Evolutionary conservation across 2,797 vertebrate genomes (phyloP).

Genomic region (Coreius guichenoti): DNA sequence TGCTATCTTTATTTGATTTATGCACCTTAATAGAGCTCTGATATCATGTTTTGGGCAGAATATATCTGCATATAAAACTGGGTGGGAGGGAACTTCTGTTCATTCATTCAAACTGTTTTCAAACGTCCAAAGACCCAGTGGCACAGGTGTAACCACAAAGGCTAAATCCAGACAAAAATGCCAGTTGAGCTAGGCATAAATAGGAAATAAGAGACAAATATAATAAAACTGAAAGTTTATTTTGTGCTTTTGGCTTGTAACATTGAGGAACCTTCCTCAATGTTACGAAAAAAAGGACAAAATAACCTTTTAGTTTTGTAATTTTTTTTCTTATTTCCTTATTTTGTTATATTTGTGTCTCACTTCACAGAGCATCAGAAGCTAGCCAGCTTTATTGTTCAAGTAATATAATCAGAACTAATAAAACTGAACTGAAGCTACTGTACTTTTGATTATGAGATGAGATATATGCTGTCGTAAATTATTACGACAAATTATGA

Average conservation of each 20-base stretch:
- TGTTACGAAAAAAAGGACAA: not conserved
- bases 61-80: not conserved
- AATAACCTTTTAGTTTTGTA: not conserved
- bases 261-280: not conserved
- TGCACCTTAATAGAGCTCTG: not conserved
- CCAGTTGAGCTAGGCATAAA: not conserved
- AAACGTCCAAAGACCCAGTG: not conserved
- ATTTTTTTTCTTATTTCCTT: not conserved
- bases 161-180: not conserved
- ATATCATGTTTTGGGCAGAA: not conserved
- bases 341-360: not conserved
- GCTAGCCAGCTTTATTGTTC: conserved; percentile 26
- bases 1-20: not conserved
- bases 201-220: not conserved
- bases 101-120: not conserved
- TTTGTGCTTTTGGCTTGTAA: not conserved
- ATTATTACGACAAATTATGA: not conserved
- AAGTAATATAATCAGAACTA: not conserved
- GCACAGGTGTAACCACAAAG: conserved; percentile 3
- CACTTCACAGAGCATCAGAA: conserved; percentile 14
- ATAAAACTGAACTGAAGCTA: not conserved
- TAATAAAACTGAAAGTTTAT: not conserved
- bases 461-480: not conserved
- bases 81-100: not conserved
- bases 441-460: not conserved